Evolutionary conservation across 2,888 invertebrate genomes (phyloP).

Genomic region (Anthoptus insignis): DNA sequence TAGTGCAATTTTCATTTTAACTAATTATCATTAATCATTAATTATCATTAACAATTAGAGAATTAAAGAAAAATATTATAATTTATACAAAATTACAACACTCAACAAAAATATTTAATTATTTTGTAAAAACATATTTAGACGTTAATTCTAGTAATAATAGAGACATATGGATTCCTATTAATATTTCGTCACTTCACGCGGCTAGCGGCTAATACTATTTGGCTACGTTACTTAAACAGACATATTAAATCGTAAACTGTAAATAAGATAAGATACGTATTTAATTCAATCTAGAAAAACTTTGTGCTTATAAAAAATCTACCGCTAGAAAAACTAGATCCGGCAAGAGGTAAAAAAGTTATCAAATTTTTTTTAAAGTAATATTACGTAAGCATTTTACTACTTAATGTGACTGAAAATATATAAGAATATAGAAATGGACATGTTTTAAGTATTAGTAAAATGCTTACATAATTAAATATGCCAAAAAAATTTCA

Average conservation of each 20-base stretch:
- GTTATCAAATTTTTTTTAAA: background rate
- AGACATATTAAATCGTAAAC: background rate
- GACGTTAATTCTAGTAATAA: too few species aligned
- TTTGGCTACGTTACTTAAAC: background rate
- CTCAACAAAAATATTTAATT: too few species aligned
- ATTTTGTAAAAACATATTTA: too few species aligned
- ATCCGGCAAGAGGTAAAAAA: constrained; percentile 11
- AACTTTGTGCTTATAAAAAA: constrained; percentile 2
- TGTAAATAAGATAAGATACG: constrained; percentile 15
- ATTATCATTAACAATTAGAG: too few species aligned
- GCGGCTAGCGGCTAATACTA: constrained; percentile 12
- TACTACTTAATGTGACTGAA: too few species aligned
- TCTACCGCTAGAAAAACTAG: constrained; percentile 24
- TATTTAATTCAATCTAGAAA: constrained; percentile 4
- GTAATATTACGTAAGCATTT: constrained; percentile 24
- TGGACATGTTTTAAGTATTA: background rate
- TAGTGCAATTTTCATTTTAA: too few species aligned
- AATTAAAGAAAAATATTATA: too few species aligned
- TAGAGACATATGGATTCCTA: constrained; percentile 16
- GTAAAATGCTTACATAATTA: constrained; percentile 31
- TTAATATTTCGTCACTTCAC: constrained; percentile 6
- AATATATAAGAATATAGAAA: background rate
- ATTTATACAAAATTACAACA: too few species aligned
- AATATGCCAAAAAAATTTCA: constrained; percentile 19
- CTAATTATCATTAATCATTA: too few species aligned